Percentiles rank a stretch among this genome's conserved stretches.
These are phyloP conservation scores for Loripinus fragilis DNA, from an alignment of 2,888 invertebrate genomes.

Conservation along the genomic window DNA sequence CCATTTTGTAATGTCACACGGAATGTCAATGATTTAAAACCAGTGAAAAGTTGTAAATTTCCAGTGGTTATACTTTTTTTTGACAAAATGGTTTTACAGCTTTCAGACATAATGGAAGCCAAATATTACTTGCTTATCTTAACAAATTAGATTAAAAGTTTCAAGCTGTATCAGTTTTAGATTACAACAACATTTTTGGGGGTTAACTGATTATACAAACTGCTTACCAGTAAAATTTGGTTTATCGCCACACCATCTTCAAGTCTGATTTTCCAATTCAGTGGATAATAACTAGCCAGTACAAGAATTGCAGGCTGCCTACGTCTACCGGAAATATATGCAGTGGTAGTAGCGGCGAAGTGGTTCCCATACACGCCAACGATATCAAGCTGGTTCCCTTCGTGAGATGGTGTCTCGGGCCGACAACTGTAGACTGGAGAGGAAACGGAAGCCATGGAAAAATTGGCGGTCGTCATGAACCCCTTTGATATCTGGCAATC, in stretches of 20 bases:
- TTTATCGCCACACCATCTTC: not conserved
- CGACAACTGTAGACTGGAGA: not conserved
- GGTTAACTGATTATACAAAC: too few species aligned
- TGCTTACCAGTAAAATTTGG: not conserved
- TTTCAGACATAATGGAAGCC: too few species aligned
- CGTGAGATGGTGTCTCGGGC: not conserved
- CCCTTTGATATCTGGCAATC: not conserved
- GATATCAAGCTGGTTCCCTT: not conserved
- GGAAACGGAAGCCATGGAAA: not conserved
- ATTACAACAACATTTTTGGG: too few species aligned
- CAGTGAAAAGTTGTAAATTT: too few species aligned
- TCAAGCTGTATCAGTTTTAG: too few species aligned
- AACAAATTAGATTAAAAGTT: too few species aligned
- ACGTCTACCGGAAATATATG: not conserved
- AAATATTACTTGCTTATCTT: too few species aligned
- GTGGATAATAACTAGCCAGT: conserved; percentile 7
- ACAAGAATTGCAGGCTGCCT: not conserved
- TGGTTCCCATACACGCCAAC: conserved; percentile 3
- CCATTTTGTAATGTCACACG: too few species aligned
- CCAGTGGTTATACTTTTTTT: too few species aligned
- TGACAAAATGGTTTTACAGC: too few species aligned
- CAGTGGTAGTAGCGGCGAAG: not conserved
- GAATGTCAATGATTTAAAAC: too few species aligned
- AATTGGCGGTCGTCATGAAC: not conserved
- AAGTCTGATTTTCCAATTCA: not conserved